Conservation (phyloP, 2,797 vertebrate genomes). For the Danio tinwini region DNA sequence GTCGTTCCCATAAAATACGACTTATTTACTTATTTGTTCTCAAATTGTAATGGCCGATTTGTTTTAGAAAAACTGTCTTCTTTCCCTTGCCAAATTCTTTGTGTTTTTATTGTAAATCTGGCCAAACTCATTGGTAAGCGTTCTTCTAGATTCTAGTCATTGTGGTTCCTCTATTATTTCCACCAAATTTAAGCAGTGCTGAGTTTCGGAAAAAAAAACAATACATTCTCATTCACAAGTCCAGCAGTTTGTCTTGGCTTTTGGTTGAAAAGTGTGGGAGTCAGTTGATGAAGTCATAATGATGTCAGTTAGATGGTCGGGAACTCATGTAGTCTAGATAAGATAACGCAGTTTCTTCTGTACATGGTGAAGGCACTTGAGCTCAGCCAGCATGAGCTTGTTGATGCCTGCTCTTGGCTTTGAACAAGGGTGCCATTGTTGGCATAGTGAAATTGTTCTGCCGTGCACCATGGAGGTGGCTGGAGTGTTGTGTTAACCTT, state of each 20-base stretch:
- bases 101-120: not conserved
- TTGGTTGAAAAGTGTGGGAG: not conserved
- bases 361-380: not conserved
- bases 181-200: too few relatives aligned
- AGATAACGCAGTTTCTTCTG: not conserved
- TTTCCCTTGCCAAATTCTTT: not conserved
- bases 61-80: not conserved
- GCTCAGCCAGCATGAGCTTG: not conserved
- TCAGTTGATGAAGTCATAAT: not conserved
- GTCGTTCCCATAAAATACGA: not conserved
- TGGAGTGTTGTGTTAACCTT: slow-evolving; percentile 46
- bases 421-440: slow-evolving; percentile 17
- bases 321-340: slow-evolving; percentile 1
- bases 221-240: too few relatives aligned
- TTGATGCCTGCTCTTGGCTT: slow-evolving; percentile 20
- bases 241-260: not conserved
- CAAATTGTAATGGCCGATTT: not conserved
- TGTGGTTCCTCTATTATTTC: not conserved
- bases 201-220: not conserved
- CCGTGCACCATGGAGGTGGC: slow-evolving; percentile 34
- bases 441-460: slow-evolving; percentile 6
- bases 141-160: not conserved
- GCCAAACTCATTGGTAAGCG: not conserved
- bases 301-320: not conserved
- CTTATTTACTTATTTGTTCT: not conserved